Evolutionary conservation across 2,113 vertebrate genomes (phyloP).

Genomic region (Sakesphorus luctuosus): DNA sequence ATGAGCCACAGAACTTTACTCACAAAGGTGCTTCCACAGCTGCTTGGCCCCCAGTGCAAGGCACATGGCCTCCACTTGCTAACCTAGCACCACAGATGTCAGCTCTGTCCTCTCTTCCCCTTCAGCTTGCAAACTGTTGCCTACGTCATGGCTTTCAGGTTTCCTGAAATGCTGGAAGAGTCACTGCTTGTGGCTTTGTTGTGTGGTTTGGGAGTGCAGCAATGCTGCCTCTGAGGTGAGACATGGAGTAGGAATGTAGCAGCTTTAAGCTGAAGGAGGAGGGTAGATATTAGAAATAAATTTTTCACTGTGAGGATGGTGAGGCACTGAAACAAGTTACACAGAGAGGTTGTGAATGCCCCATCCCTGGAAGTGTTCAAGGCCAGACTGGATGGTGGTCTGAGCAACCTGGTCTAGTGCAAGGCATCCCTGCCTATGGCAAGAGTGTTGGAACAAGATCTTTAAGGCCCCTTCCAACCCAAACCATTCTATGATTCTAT

Average conservation of each 20-base stretch:
- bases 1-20: neutral
- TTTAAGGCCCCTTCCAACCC: neutral
- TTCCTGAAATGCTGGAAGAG: conserved; percentile 8
- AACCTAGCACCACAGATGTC: neutral
- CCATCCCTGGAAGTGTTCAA: neutral
- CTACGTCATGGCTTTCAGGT: neutral
- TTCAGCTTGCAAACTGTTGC: neutral
- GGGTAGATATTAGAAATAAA: neutral
- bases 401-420: neutral
- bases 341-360: neutral
- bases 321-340: neutral
- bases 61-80: neutral
- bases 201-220: neutral
- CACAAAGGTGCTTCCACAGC: neutral
- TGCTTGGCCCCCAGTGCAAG: accelerated
- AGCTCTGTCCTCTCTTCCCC: neutral
- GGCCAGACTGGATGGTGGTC: neutral
- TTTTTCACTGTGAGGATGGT: neutral
- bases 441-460: neutral
- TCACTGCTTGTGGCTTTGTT: conserved; percentile 28
- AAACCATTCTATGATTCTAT: neutral
- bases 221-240: neutral
- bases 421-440: neutral
- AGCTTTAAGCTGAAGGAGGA: neutral
- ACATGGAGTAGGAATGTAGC: neutral